These are phyloP conservation scores for Callaeas wilsoni DNA, from an alignment of 2,113 vertebrate species.

Conservation along the genomic window DNA sequence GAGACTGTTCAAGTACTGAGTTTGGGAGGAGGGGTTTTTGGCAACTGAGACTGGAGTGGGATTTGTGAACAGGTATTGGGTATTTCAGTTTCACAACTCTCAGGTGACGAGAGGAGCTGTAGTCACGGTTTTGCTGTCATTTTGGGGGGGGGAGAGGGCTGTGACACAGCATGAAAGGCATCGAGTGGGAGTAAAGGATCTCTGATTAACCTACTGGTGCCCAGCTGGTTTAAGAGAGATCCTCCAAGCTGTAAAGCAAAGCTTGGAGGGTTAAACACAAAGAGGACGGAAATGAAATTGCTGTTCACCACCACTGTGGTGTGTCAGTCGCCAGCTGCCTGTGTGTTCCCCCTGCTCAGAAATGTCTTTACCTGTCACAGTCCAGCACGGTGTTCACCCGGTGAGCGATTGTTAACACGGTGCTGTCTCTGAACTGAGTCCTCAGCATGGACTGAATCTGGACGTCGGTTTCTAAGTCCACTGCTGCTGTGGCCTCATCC, in stretches of 20 bases:
- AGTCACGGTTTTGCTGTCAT: background rate
- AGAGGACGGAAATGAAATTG: background rate
- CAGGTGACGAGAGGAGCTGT: background rate
- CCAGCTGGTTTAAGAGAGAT: background rate
- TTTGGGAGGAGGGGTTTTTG: background rate
- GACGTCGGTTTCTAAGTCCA: conserved; percentile 88
- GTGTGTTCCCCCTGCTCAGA: background rate
- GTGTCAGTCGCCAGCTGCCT: background rate
- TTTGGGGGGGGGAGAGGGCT: too few relatives aligned
- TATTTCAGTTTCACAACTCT: background rate
- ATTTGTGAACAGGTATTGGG: background rate
- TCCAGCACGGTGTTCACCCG: conserved; percentile 86
- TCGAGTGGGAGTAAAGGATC: background rate
- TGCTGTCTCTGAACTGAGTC: conserved; percentile 85
- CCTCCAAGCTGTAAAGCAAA: background rate
- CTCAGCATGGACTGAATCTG: conserved; percentile 86
- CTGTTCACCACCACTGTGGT: background rate
- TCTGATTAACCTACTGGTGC: background rate
- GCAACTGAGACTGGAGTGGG: background rate
- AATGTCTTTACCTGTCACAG: conserved; percentile 78
- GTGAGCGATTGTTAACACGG: conserved; percentile 89
- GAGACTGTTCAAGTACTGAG: background rate
- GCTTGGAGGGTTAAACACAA: background rate
- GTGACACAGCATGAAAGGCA: background rate
- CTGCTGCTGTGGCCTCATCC: conserved; percentile 91